Evolutionary conservation across 2,113 vertebrate genomes (phyloP).

Genomic region (Solea senegalensis): DNA sequence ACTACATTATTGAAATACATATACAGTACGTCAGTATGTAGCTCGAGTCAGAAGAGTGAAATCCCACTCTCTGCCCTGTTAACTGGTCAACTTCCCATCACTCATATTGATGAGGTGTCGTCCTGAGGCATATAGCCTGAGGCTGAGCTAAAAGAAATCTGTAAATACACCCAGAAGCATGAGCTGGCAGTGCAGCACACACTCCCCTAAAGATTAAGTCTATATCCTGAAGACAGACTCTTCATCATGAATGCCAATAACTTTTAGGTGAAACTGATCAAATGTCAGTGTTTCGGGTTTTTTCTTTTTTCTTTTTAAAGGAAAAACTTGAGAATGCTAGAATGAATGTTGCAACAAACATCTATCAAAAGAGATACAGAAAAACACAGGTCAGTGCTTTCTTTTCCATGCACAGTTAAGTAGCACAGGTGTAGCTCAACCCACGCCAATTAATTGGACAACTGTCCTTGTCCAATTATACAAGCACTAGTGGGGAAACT

Average conservation of each 20-base stretch:
- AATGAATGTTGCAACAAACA: neutral
- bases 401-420: neutral
- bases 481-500: too few relatives aligned
- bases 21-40: constrained; percentile 1
- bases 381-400: neutral
- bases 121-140: constrained; percentile 27
- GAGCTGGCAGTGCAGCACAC: neutral
- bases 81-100: constrained; percentile 29
- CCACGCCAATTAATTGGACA: too few relatives aligned
- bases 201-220: neutral
- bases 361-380: neutral
- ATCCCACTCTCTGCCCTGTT: neutral
- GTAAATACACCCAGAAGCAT: constrained; percentile 28
- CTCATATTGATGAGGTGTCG: constrained; percentile 34
- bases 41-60: constrained; percentile 2
- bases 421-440: too few relatives aligned
- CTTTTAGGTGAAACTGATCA: constrained; percentile 1
- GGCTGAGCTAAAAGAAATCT: constrained; percentile 34
- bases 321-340: neutral
- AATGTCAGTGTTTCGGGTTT: neutral
- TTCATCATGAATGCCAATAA: constrained; percentile 24
- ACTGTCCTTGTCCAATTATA: too few relatives aligned
- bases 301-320: neutral
- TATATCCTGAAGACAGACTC: constrained; percentile 18
- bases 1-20: constrained; percentile 3